A percentile compares a stretch with the other conserved stretches of the same genome.
phyloP scores from a whole-genome alignment of 2,113 vertebrate genomes.

The Seriola rivoliana region DNA sequence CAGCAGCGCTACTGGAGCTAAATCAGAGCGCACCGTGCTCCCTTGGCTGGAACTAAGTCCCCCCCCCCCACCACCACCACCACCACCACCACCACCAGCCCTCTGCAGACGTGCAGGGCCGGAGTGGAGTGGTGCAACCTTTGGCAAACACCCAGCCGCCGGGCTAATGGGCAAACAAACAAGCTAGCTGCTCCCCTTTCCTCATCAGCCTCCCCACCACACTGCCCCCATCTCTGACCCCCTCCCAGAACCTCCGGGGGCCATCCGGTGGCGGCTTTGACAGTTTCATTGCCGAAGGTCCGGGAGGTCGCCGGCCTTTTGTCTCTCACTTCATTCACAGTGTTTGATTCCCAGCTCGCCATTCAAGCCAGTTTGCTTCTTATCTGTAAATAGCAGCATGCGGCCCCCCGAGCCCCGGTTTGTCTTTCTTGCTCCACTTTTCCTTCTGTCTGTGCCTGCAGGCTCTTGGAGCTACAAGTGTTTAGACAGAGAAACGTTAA shows the following conservation, averaged over 20 bases:
- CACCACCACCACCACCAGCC: too few relatives aligned
- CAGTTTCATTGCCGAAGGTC: constrained; percentile 57
- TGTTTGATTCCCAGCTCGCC: constrained; percentile 59
- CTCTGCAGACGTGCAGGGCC: constrained; percentile 35
- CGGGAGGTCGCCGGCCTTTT: constrained; percentile 66
- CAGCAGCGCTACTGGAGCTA: constrained; percentile 7
- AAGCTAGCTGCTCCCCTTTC: constrained; percentile 22
- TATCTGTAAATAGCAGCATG: constrained; percentile 65
- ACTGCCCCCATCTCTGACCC: background rate
- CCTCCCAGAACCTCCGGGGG: background rate
- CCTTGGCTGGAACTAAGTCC: constrained; percentile 65
- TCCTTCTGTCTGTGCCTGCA: constrained; percentile 54
- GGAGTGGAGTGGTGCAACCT: constrained; percentile 46
- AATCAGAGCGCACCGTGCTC: constrained; percentile 45
- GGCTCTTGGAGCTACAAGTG: constrained; percentile 67
- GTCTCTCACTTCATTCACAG: constrained; percentile 68
- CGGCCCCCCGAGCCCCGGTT: background rate
- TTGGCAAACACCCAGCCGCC: constrained; percentile 70
- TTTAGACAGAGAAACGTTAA: constrained; percentile 49
- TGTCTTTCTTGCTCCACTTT: constrained; percentile 30
- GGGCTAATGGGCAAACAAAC: constrained; percentile 76
- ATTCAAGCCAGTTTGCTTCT: constrained; percentile 50
- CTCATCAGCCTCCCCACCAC: background rate
- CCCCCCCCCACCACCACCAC: too few relatives aligned
- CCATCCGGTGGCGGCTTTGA: constrained; percentile 42